Percentiles rank a stretch among this genome's conserved stretches.
Conservation (phyloP, 1,140 invertebrate genomes). For the Drosophila bocki region DNA sequence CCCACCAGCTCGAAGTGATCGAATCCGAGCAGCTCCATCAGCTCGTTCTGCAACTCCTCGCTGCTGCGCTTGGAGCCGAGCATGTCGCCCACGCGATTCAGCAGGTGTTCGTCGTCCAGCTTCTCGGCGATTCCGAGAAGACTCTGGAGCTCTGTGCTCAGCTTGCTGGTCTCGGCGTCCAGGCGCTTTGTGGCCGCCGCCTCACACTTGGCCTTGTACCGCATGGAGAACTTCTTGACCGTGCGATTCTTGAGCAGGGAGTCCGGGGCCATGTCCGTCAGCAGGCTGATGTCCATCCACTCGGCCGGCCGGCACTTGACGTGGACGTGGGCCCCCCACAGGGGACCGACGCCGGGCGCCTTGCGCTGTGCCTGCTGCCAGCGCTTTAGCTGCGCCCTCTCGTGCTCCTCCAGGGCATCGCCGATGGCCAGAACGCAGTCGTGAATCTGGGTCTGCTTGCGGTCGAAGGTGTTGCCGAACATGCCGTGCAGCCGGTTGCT, state of each 20-base stretch:
- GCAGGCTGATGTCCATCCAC: conserved; percentile 55
- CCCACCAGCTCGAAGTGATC: conserved; percentile 94
- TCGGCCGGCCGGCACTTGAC: conserved; percentile 33
- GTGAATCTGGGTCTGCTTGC: conserved; percentile 66
- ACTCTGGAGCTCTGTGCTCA: conserved; percentile 84
- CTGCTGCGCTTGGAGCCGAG: conserved; percentile 88
- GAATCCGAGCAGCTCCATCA: conserved; percentile 94
- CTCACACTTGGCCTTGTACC: conserved; percentile 81
- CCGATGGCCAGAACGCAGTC: conserved; percentile 54
- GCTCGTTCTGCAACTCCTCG: conserved; percentile 93
- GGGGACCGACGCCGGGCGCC: conserved; percentile 9
- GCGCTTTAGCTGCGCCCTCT: conserved; percentile 54
- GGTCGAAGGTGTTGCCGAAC: conserved; percentile 77
- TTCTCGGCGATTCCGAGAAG: conserved; percentile 66
- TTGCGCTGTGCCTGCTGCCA: conserved; percentile 58
- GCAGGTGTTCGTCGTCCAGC: conserved; percentile 88
- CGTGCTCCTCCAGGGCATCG: conserved; percentile 65
- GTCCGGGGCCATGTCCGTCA: conserved; percentile 63
- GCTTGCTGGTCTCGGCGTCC: conserved; percentile 49
- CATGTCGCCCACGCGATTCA: conserved; percentile 87
- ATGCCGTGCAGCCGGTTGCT: conserved; percentile 63
- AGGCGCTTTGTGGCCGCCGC: conserved; percentile 56
- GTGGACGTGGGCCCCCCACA: conserved; percentile 70
- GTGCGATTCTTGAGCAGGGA: conserved; percentile 58
- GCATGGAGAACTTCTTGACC: conserved; percentile 70